Percentiles rank a stretch among this genome's conserved stretches.
Conservation (phyloP, 1,140 invertebrate species). For the Apis cerana region DNA sequence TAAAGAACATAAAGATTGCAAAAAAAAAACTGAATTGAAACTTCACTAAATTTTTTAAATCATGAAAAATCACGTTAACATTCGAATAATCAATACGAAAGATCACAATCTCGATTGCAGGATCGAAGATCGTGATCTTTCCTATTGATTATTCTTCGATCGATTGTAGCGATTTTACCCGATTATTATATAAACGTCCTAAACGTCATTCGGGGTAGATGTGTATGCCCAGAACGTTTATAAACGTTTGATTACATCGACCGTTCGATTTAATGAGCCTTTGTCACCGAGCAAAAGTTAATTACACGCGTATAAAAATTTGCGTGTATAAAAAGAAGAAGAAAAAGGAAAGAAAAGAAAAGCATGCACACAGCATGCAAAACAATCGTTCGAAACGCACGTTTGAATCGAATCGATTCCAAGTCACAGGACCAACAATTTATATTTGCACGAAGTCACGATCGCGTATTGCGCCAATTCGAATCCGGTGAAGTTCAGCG, state of each 20-base stretch:
- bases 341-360: not conserved
- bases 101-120: constrained; percentile 30
- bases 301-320: not conserved
- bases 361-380: not conserved
- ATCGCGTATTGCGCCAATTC: not conserved
- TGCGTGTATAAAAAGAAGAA: no score
- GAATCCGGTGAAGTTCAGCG: not conserved
- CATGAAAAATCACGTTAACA: not conserved
- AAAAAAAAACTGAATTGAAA: no score
- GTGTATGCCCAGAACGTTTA: not conserved
- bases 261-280: not conserved
- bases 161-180: not conserved
- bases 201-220: constrained; percentile 27
- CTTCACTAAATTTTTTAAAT: not conserved
- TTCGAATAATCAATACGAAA: not conserved
- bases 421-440: not conserved
- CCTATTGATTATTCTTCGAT: constrained; percentile 3
- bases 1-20: not conserved
- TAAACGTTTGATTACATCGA: not conserved
- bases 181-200: constrained; percentile 31
- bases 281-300: not conserved
- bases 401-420: not conserved
- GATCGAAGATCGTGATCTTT: constrained; percentile 28
- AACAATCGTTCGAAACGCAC: not conserved
- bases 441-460: not conserved